Conservation (phyloP, 1,140 invertebrate genomes). For the Panagrolaimus sp. region DNA sequence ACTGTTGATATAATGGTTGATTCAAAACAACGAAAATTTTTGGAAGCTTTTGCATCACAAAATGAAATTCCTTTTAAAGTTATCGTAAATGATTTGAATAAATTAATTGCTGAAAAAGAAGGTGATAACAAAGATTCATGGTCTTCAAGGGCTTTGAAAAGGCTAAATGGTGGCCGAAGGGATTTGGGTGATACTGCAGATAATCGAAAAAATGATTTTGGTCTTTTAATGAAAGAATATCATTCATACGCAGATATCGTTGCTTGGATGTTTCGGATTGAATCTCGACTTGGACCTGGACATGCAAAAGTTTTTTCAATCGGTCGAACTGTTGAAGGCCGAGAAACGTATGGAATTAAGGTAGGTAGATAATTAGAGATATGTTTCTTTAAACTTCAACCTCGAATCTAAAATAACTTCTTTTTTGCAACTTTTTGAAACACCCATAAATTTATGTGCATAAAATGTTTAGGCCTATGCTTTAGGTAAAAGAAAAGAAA, state of each 20-base stretch:
- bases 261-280: slow-evolving; percentile 35
- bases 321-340: slow-evolving; percentile 33
- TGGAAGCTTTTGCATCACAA: background rate
- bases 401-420: background rate
- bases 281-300: slow-evolving; percentile 11
- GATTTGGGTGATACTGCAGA: background rate
- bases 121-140: background rate
- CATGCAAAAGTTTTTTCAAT: slow-evolving; percentile 27
- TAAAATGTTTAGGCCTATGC: too few relatives aligned
- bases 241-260: slow-evolving; percentile 34
- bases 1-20: slow-evolving; percentile 69
- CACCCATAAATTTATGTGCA: too few relatives aligned
- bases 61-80: background rate
- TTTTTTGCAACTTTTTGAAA: too few relatives aligned
- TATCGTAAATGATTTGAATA: background rate
- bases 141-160: background rate
- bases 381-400: background rate
- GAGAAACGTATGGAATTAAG: slow-evolving; percentile 43
- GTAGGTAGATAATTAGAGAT: slow-evolving; percentile 20
- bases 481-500: too few relatives aligned
- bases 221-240: slow-evolving; percentile 40
- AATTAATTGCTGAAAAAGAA: background rate
- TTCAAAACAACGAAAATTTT: background rate
- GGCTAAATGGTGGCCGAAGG: background rate
- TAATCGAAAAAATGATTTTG: slow-evolving; percentile 4